phyloP scores from a whole-genome alignment of 2,888 invertebrate species.

The Nymphalis polychloros region DNA sequence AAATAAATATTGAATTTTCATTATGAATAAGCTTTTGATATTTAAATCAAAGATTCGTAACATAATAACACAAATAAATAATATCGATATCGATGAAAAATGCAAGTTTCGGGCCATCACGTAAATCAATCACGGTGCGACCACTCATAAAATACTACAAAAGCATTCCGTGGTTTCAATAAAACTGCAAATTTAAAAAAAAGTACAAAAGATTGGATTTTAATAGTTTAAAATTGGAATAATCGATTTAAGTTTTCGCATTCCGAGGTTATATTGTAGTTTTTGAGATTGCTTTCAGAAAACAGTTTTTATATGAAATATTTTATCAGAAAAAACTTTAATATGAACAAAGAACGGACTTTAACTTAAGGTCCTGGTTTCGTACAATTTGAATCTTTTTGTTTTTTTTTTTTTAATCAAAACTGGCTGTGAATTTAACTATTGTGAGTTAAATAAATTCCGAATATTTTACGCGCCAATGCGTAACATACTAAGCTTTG shows the following conservation, averaged over 20 bases:
- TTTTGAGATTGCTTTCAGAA: not conserved
- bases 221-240: conserved; percentile 3
- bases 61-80: not conserved
- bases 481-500: too few species aligned
- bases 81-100: conserved; percentile 20
- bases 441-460: too few species aligned
- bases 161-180: conserved; percentile 24
- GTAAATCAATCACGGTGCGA: conserved; percentile 17
- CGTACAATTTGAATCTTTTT: too few species aligned
- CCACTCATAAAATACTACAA: conserved; percentile 32
- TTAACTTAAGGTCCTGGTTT: too few species aligned
- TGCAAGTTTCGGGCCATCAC: conserved; percentile 14
- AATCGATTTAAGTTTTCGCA: not conserved
- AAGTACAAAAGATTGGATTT: not conserved
- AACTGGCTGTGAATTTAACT: too few species aligned
- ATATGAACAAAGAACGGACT: too few species aligned
- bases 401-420: too few species aligned
- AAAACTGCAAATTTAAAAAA: conserved; percentile 18
- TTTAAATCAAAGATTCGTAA: not conserved
- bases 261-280: not conserved
- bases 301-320: not conserved
- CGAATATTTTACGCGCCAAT: too few species aligned
- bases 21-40: too few species aligned
- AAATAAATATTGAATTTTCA: too few species aligned
- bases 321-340: not conserved